Base-by-base conservation (phyloP, 2,888 invertebrate species). In the Agonopterix subpropinquella region DNA sequence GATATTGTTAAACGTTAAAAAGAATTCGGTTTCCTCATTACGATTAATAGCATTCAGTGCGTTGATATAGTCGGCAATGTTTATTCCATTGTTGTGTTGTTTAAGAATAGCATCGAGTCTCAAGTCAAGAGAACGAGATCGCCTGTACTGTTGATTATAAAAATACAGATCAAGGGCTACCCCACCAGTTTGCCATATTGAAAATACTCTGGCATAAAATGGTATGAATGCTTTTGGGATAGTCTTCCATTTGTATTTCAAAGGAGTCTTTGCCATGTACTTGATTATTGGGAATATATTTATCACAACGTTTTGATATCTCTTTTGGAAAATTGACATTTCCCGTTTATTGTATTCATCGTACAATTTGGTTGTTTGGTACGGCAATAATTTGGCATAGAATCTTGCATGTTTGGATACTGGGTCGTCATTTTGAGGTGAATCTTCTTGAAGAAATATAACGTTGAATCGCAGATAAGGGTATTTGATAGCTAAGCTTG, bases 111-210 rank as follows among this genome's bases (percentile, higher is more conserved):
- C 66, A 13, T 59, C 49, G 37, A 81, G 62, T 56, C 70, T 72
- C 8, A 62, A 59, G 60, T 78, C 73, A 2, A 64, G 46, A 3
- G 53, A 47, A 46, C 62, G 61, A 48, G 54, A 64, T 49, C 55
- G 72, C 15, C 62, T 64, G 48, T 51, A 75, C 36, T 67, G 57
- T 39, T 73, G 66, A 54, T 77, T 79, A 39, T 70, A 77, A 0
- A 56, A 57, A 11, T 49, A 53, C 28, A 87, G 64, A 49, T 87
- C 84, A 50, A 89, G 70, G 1, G 77, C 78, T 7, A 91, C 73
- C 2, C 91, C 91, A 8, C 90, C 91, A 54, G 77, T 77, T 61
- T 90, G 81, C 90, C 91, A 91, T 28, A 91, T 74, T 43, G 89
- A 78, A 52, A 84, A 73, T 28, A 89, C 71, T 57, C 91, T 75